phyloP scores from a whole-genome alignment of 2,113 vertebrate genomes.

The Marmota flaviventris region DNA sequence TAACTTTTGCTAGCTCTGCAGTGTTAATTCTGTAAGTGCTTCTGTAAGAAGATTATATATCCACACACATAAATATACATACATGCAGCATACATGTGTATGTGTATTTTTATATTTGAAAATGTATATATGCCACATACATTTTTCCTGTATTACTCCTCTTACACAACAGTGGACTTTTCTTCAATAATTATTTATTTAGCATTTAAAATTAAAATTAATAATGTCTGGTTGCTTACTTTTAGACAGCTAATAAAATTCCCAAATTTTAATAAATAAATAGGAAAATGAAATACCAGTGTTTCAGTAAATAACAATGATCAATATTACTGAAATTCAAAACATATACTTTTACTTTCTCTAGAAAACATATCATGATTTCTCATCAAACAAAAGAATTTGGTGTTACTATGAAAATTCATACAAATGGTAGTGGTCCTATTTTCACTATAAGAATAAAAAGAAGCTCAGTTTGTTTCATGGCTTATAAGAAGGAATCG shows the following conservation, averaged over 20 bases:
- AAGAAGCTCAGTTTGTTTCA: neutral
- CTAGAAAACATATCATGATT: neutral
- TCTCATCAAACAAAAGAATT: neutral
- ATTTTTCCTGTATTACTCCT: neutral
- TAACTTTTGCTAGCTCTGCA: neutral
- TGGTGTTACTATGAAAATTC: neutral
- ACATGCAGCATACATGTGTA: accelerated
- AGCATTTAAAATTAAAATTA: neutral
- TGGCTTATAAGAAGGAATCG: neutral
- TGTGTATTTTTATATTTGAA: neutral
- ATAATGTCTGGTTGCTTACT: neutral
- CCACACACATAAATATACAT: accelerated
- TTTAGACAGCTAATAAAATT: neutral
- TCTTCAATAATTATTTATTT: neutral
- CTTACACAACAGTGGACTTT: neutral
- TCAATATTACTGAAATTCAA: neutral
- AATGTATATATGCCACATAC: neutral
- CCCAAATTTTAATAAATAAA: neutral
- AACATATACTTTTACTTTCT: neutral
- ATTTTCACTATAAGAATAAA: neutral
- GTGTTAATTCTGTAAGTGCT: neutral
- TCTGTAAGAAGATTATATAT: too few species aligned
- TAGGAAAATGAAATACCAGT: neutral
- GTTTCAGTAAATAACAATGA: neutral
- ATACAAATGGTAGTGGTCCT: neutral